Evolutionary conservation across 2,113 vertebrate species (phyloP).

Genomic region (Mungos mungo): DNA sequence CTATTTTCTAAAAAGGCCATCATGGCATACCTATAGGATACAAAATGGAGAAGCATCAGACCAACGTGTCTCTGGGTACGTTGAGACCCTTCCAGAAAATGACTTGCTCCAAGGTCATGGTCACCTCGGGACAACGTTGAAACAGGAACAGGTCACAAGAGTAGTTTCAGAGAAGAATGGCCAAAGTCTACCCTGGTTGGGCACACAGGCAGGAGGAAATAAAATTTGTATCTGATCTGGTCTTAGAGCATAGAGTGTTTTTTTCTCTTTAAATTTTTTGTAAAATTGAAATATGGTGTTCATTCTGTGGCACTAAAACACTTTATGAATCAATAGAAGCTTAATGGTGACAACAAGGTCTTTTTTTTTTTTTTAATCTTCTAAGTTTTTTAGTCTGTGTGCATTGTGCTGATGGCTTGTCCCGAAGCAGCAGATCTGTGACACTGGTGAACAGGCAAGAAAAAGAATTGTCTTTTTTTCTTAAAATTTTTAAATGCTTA

Average conservation of each 20-base stretch:
- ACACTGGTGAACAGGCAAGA: too few species aligned
- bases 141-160: not conserved
- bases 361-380: too few species aligned
- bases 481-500: too few species aligned
- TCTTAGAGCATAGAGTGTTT: not conserved
- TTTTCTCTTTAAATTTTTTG: not conserved
- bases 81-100: not conserved
- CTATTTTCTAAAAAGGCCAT: conserved; percentile 34
- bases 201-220: not conserved
- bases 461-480: not conserved
- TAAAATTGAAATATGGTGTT: not conserved
- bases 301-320: not conserved
- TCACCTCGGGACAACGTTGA: not conserved
- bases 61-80: not conserved
- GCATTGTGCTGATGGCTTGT: too few species aligned
- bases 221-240: not conserved
- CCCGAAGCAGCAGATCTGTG: too few species aligned
- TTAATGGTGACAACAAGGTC: not conserved
- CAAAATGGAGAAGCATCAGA: conserved; percentile 8
- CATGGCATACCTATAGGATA: not conserved
- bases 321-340: not conserved
- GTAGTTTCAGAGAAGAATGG: not conserved
- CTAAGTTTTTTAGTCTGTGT: too few species aligned
- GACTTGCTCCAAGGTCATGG: not conserved
- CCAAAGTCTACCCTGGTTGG: not conserved